These are phyloP conservation scores for Microctenopoma lineatum DNA, from an alignment of 2,797 vertebrate genomes.

Conservation along the genomic window DNA sequence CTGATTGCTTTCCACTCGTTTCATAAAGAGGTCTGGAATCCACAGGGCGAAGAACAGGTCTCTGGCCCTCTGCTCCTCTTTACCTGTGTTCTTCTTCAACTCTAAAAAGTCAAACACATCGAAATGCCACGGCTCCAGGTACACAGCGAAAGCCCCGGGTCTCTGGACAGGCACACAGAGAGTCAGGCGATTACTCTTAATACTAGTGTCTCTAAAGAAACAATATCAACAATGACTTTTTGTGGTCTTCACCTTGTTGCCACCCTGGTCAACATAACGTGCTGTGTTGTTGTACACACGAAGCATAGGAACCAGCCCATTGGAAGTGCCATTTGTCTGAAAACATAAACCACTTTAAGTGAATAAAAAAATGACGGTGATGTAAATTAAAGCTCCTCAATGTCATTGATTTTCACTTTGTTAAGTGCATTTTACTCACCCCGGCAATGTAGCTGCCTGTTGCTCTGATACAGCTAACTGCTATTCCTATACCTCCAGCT, in stretches of 20 bases:
- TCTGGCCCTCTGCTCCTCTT: constrained; percentile 95
- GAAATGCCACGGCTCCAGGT: constrained; percentile 96
- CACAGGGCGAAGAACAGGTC: constrained; percentile 97
- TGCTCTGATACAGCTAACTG: constrained; percentile 95
- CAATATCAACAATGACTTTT: not conserved
- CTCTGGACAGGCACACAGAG: constrained; percentile 72
- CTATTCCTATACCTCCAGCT: constrained; percentile 95
- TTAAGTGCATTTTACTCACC: constrained; percentile 55
- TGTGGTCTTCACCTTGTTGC: constrained; percentile 87
- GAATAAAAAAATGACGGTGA: not conserved
- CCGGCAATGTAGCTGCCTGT: constrained; percentile 99
- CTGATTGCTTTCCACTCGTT: constrained; percentile 94
- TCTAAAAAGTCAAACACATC: constrained; percentile 98
- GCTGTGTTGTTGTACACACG: constrained; percentile 99
- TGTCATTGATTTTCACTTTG: not conserved
- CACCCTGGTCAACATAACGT: constrained; percentile 97
- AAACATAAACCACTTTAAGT: constrained; percentile 11
- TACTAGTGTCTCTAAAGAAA: not conserved
- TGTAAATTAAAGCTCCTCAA: not conserved
- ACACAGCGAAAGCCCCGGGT: constrained; percentile 98
- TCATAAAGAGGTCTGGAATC: constrained; percentile 99
- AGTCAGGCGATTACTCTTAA: not conserved
- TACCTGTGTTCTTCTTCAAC: constrained; percentile 98
- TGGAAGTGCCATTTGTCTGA: constrained; percentile 95
- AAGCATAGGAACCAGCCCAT: constrained; percentile 97